Base-by-base conservation (phyloP, 1,140 invertebrate species). In the Drosophila parvula region DNA sequence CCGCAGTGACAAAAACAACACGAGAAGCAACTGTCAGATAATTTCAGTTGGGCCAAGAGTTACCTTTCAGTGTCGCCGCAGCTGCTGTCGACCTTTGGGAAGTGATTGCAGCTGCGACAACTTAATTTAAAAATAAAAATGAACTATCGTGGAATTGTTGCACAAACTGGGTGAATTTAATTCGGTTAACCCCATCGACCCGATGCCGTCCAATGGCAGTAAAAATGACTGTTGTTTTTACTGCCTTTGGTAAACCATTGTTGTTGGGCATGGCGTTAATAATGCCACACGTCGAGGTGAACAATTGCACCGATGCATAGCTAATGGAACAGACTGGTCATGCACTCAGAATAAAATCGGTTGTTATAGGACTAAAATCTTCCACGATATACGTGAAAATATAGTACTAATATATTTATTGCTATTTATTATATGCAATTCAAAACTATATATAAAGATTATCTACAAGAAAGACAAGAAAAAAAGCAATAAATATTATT, bases 111-210 rank as follows among this genome's bases (percentile, higher is more conserved):
- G 48, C 30, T 32, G 45, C 73, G 80, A 76, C 80, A 84, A 63
- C 67, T 83, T 83, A 84, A 82, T 74, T 83, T 78, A 55, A 79
- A 62, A 79, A 79, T 45, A 71, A 56, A 75, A 78, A 60, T 28
- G 58, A 71, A 51, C 44, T 68, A 68, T 32, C 16, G 44, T n/a
- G 30, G 28, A 79, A 43, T 41, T 53, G 14, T 40, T 43, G 30
- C 18, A 38, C 45, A 67, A 61, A 45, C 57, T 74, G 44, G 34
- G 50, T 32, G 38, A 63, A 81, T 80, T 83, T 84, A 83, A 84
- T 68, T 65, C 43, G 60, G 60, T 76, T 76, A 76, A 75, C 71
- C 71, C 44, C 38, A 43, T 32, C 48, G 28, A 36, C 58, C 69
- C 43, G 22, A 30, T 28, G n/a, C 47, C 47, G 47, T 50, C 30